Conservation (phyloP, 2,113 vertebrate species). For the Tragelaphus scriptus region DNA sequence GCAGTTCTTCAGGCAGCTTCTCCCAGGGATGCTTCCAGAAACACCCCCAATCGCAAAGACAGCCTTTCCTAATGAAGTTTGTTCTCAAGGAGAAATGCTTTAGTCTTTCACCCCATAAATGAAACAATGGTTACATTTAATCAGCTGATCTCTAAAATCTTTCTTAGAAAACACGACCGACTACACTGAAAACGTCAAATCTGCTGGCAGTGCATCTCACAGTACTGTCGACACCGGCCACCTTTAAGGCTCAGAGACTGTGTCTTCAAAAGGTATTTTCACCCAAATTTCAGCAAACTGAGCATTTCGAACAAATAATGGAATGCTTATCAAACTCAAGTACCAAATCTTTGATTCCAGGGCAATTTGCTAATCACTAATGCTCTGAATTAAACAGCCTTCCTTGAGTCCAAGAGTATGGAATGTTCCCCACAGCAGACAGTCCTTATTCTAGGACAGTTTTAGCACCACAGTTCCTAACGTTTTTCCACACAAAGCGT, state of each 20-base stretch:
- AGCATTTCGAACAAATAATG: neutral
- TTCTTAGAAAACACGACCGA: slow-evolving; percentile 60
- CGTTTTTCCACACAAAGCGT: neutral
- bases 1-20: slow-evolving; percentile 16
- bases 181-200: slow-evolving; percentile 38
- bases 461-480: neutral
- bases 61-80: neutral
- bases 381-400: neutral
- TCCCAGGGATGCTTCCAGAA: slow-evolving; percentile 6
- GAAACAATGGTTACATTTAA: slow-evolving; percentile 37
- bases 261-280: slow-evolving; percentile 32
- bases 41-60: neutral
- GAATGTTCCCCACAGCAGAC: neutral
- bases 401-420: neutral
- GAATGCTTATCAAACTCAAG: slow-evolving; percentile 45
- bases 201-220: slow-evolving; percentile 75
- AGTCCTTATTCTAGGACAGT: neutral
- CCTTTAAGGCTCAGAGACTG: slow-evolving; percentile 72
- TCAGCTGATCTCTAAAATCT: slow-evolving; percentile 46
- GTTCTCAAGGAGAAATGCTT: neutral
- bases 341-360: neutral
- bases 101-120: slow-evolving; percentile 39
- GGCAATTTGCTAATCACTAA: neutral
- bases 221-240: slow-evolving; percentile 66
- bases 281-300: slow-evolving; percentile 42